These are phyloP conservation scores for Botia kubotai DNA, from an alignment of 2,797 vertebrate genomes.

Conservation along the genomic window DNA sequence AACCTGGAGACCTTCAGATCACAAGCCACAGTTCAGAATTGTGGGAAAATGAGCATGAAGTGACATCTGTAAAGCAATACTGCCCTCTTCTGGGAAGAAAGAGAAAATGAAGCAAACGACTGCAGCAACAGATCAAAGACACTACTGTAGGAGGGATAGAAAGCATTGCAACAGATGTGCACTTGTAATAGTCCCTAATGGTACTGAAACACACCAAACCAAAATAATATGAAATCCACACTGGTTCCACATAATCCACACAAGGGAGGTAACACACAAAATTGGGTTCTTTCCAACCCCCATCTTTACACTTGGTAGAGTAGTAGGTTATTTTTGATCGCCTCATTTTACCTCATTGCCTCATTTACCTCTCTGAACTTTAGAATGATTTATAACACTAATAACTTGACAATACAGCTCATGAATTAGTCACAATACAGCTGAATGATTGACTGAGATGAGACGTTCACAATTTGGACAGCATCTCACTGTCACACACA, in stretches of 20 bases:
- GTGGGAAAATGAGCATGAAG: not conserved
- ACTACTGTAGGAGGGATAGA: constrained; percentile 11
- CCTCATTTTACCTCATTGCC: not conserved
- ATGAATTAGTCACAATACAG: constrained; percentile 37
- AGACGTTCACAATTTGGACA: constrained; percentile 48
- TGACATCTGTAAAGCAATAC: constrained; percentile 40
- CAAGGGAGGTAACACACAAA: not conserved
- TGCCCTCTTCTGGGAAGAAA: constrained; percentile 58
- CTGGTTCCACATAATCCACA: constrained; percentile 53
- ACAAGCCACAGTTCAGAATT: constrained; percentile 9
- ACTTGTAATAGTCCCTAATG: constrained; percentile 26
- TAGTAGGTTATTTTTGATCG: not conserved
- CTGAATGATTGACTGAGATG: constrained; percentile 46
- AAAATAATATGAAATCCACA: constrained; percentile 38
- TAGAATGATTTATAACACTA: constrained; percentile 39
- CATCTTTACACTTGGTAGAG: not conserved
- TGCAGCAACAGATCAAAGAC: constrained; percentile 16
- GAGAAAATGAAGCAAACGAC: not conserved
- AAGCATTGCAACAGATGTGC: constrained; percentile 27
- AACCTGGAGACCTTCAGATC: constrained; percentile 27
- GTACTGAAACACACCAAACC: constrained; percentile 21
- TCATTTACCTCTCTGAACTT: not conserved
- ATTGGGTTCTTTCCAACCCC: not conserved
- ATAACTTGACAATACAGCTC: constrained; percentile 44
- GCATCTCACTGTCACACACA: constrained; percentile 46